Evolutionary conservation across 2,888 invertebrate genomes (phyloP).

Genomic region (Pollenia labialis): DNA sequence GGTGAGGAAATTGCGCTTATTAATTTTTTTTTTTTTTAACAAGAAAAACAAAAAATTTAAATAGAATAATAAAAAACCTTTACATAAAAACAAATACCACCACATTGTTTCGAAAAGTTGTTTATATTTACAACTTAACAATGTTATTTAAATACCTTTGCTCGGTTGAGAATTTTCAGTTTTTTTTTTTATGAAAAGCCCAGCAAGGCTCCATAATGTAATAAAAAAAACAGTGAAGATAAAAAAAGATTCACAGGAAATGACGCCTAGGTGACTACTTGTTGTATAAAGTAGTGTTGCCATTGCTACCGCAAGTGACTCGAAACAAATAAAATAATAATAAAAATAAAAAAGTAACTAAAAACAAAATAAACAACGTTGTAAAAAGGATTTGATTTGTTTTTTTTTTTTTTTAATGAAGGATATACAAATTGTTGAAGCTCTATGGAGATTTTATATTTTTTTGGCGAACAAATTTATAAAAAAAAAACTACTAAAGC

Average conservation of each 20-base stretch:
- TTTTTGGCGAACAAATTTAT: neutral
- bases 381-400: neutral
- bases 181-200: slow-evolving; percentile 33
- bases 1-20: too few species aligned
- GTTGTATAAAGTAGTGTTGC: neutral
- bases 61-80: neutral
- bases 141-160: slow-evolving; percentile 29
- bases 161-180: slow-evolving; percentile 9
- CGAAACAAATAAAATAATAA: slow-evolving; percentile 11
- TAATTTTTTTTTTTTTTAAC: too few species aligned
- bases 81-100: too few species aligned
- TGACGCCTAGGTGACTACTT: slow-evolving; percentile 64
- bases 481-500: neutral
- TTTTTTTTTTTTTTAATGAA: neutral
- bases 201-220: slow-evolving; percentile 52
- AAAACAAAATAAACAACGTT: slow-evolving; percentile 1
- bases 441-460: neutral
- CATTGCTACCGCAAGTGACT: neutral
- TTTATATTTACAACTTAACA: neutral
- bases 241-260: slow-evolving; percentile 61
- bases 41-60: slow-evolving; percentile 32
- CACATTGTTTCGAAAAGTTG: too few species aligned
- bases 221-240: slow-evolving; percentile 12
- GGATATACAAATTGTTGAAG: neutral
- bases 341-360: slow-evolving; percentile 3